Evolutionary conservation across 2,888 invertebrate genomes (phyloP).

Genomic region (Tridacna crocea): DNA sequence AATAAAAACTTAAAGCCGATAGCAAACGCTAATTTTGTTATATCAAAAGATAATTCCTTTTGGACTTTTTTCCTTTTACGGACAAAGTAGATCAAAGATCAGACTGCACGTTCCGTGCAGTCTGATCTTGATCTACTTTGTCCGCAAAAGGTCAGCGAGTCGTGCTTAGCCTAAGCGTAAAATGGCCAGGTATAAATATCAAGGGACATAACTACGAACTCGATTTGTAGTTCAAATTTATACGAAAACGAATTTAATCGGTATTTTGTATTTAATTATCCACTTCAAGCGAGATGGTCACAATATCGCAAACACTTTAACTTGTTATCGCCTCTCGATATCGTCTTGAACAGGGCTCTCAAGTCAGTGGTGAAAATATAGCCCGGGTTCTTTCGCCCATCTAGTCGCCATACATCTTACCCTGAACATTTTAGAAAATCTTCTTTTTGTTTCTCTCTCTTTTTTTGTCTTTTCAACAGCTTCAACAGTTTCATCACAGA

Average conservation of each 20-base stretch:
- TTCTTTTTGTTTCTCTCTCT: no score
- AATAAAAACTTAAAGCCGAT: no score
- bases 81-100: no score
- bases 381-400: constrained; percentile 19
- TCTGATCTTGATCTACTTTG: no score
- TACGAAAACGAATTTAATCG: constrained; percentile 49
- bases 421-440: not conserved
- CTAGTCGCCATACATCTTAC: constrained; percentile 30
- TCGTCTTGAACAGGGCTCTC: constrained; percentile 23
- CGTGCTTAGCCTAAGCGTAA: no score
- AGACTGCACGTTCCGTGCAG: no score
- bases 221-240: constrained; percentile 42
- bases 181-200: not conserved
- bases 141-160: no score
- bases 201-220: not conserved
- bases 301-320: constrained; percentile 25
- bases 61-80: no score
- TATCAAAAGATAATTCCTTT: no score
- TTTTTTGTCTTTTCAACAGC: no score
- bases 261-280: constrained; percentile 52
- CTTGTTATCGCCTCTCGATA: constrained; percentile 29
- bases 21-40: no score
- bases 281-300: constrained; percentile 27
- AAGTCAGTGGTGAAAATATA: constrained; percentile 15
- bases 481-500: no score